A percentile compares a stretch with the other conserved stretches of the same genome.
These are phyloP conservation scores for Zingel zingel DNA, from an alignment of 2,113 vertebrate genomes.

Conservation along the genomic window DNA sequence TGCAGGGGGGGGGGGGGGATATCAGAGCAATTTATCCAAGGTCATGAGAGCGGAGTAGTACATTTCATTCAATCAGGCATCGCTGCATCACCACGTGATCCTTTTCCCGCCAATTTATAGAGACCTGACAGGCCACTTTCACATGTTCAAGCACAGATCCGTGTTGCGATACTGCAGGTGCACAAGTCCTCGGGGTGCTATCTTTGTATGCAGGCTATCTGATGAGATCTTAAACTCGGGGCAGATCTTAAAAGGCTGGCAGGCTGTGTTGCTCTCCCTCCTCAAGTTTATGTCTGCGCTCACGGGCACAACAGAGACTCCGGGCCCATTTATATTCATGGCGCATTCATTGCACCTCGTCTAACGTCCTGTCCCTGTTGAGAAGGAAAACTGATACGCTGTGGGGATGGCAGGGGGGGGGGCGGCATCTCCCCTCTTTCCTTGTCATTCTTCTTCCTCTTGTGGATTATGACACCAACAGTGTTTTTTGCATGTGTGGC, in stretches of 20 bases:
- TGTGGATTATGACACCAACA: constrained; percentile 40
- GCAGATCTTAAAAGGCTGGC: constrained; percentile 24
- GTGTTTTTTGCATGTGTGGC: constrained; percentile 46
- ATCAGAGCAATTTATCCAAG: constrained; percentile 69
- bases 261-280: constrained; percentile 23
- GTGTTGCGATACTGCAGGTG: background rate
- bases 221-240: constrained; percentile 51
- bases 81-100: constrained; percentile 43
- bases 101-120: constrained; percentile 41
- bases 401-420: background rate
- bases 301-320: constrained; percentile 61
- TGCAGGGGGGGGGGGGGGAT: constrained; percentile 21
- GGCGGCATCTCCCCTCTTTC: constrained; percentile 27
- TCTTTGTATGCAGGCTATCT: background rate
- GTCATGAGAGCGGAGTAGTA: constrained; percentile 61
- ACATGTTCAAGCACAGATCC: background rate
- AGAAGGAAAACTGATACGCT: constrained; percentile 71
- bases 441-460: constrained; percentile 59
- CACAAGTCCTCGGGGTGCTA: background rate
- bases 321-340: constrained; percentile 75
- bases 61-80: constrained; percentile 46
- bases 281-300: constrained; percentile 62
- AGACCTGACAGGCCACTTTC: constrained; percentile 7
- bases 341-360: constrained; percentile 56
- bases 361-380: constrained; percentile 67